Evolutionary conservation across 2,888 invertebrate genomes (phyloP).

Genomic region (Clostera curtula): DNA sequence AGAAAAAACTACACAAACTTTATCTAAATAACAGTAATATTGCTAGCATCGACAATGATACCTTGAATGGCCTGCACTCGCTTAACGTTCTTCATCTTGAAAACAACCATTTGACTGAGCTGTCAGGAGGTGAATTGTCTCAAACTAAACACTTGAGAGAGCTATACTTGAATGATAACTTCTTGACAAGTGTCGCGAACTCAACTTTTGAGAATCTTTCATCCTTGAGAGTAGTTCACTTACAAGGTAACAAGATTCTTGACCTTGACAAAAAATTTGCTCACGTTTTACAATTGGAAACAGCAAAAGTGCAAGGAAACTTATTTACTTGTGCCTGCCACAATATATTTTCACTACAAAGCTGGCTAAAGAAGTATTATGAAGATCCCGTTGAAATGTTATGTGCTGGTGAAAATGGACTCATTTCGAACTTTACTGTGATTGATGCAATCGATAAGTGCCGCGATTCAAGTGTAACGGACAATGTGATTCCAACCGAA

Average conservation of each 20-base stretch:
- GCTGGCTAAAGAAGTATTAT: slow-evolving; percentile 79
- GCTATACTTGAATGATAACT: slow-evolving; percentile 87
- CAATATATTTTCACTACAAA: slow-evolving; percentile 78
- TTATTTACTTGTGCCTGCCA: slow-evolving; percentile 86
- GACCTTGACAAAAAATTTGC: slow-evolving; percentile 80
- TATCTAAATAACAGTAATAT: slow-evolving; percentile 87
- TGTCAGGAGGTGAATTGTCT: slow-evolving; percentile 86
- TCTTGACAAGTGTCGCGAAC: slow-evolving; percentile 81
- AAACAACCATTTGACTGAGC: slow-evolving; percentile 81
- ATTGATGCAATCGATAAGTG: slow-evolving; percentile 66
- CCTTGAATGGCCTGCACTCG: slow-evolving; percentile 84
- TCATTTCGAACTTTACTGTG: slow-evolving; percentile 55
- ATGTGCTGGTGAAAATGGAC: slow-evolving; percentile 74
- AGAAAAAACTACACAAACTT: slow-evolving; percentile 84
- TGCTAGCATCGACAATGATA: slow-evolving; percentile 82
- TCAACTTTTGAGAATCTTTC: slow-evolving; percentile 83
- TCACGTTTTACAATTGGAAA: slow-evolving; percentile 75
- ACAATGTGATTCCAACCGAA: slow-evolving; percentile 74
- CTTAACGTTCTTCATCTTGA: slow-evolving; percentile 84
- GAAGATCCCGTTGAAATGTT: slow-evolving; percentile 79
- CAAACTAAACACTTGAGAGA: slow-evolving; percentile 84
- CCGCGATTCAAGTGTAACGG: slow-evolving; percentile 58
- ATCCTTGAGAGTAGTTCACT: slow-evolving; percentile 79
- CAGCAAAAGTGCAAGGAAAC: slow-evolving; percentile 82
- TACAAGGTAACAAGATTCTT: slow-evolving; percentile 84